Evolutionary conservation across 2,888 invertebrate genomes (phyloP), one percentile per base, ranked within the genome.

Genomic region (Hesperia comma): DNA sequence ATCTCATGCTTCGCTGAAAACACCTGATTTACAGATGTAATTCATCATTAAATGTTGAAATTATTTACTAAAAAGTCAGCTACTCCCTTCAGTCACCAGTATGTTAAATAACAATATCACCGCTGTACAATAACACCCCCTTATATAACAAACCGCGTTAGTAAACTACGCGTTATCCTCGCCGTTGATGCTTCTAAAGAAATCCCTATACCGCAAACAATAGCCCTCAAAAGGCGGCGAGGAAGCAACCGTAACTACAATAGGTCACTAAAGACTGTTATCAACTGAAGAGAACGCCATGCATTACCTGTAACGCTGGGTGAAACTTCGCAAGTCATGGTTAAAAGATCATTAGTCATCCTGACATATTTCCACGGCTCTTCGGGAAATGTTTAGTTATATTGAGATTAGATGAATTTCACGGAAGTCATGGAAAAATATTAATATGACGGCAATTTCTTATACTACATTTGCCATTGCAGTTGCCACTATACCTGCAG

Each of bases 281-380:
- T 76, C 74, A 71, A 72, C 71, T 71, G 70, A 71, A 71, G 77
- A 73, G 74, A 75, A 74, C 78, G 73, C 78, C 8, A 56, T 33
- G 19, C 21, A 53, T 56, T 63, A 63, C 56, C 63, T 63, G 63
- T 43, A 56, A 46, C 7, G 26, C 17, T 57, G 7, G 14, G 53
- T 40, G 51, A 46, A 26, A 70, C 70, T 68, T 40, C 80, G 88
- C 88, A 85, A 88, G 88, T 88, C 88, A 89, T 79, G 76, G 75
- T 74, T 74, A 61, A 63, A 71, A 71, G 66, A 79, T 79, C 85
- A 88, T 88, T 83, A 87, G 76, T 88, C 87, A 88, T 85, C 76
- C 56, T 63, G 63, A 57, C 63, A 63, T 63, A 26, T 56, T 57
- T 51, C 55, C 43, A 33, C 10, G 32, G 61, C 43, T 63, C 49